Evolutionary conservation across 2,113 vertebrate species (phyloP).

Genomic region (Dipodomys spectabilis): DNA sequence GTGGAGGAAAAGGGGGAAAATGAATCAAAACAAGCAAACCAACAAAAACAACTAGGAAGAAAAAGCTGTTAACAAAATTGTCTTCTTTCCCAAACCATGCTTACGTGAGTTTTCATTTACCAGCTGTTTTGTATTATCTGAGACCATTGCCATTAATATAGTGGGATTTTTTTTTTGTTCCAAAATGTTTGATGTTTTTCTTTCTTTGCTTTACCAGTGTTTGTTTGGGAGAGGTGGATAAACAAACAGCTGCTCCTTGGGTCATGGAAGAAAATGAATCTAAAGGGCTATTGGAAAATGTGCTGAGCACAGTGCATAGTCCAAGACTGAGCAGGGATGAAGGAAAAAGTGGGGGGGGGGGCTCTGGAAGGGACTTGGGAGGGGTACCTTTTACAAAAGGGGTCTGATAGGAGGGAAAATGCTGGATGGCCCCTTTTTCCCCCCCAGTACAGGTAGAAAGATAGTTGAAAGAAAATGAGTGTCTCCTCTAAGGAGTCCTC

Average conservation of each 20-base stretch:
- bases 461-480: not conserved
- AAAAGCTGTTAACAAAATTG: not conserved
- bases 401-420: not conserved
- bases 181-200: not conserved
- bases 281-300: not conserved
- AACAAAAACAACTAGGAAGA: conserved; percentile 28
- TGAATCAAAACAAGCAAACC: not conserved
- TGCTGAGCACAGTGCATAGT: not conserved
- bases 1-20: not conserved
- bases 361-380: not conserved
- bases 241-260: not conserved
- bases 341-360: not conserved
- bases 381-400: not conserved
- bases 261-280: not conserved
- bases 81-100: not conserved
- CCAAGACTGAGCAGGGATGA: not conserved
- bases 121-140: conserved; percentile 54
- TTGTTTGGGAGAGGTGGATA: not conserved
- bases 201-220: conserved; percentile 6
- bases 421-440: not conserved
- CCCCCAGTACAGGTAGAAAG: too few relatives aligned
- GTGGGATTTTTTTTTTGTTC: conserved; percentile 22
- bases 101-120: conserved; percentile 49
- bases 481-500: not conserved
- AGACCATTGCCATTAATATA: conserved; percentile 30